phyloP scores from a whole-genome alignment of 2,888 invertebrate species.

The Glaucopsyche alexis region DNA sequence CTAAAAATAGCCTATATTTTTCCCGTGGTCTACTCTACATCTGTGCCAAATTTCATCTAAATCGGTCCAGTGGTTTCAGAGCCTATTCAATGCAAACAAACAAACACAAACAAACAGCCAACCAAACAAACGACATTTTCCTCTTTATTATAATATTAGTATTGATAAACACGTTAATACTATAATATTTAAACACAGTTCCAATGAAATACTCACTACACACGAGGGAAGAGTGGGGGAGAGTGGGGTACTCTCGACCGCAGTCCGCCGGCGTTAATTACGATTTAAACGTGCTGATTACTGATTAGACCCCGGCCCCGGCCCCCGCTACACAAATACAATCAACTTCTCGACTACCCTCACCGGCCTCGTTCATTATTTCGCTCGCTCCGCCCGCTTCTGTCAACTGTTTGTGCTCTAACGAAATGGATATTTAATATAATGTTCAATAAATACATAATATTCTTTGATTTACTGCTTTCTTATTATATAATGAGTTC shows the following conservation, averaged over 20 bases:
- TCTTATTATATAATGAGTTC: too few relatives aligned
- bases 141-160: too few relatives aligned
- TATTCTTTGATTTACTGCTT: too few relatives aligned
- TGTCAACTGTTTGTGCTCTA: slow-evolving; percentile 3
- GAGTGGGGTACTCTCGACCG: neutral
- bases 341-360: neutral
- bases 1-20: too few relatives aligned
- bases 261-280: slow-evolving; percentile 22
- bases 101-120: too few relatives aligned
- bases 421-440: neutral
- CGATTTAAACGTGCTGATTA: slow-evolving; percentile 25
- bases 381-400: neutral
- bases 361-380: neutral
- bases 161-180: neutral
- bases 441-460: too few relatives aligned
- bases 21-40: too few relatives aligned
- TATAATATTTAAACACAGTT: neutral
- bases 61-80: too few relatives aligned
- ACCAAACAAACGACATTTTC: too few relatives aligned
- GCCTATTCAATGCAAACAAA: too few relatives aligned
- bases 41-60: too few relatives aligned
- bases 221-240: neutral
- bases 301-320: neutral
- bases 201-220: neutral
- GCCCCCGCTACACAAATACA: neutral